Evolutionary conservation across 2,888 invertebrate species (phyloP).

Genomic region (Caenorhabditis angaria): DNA sequence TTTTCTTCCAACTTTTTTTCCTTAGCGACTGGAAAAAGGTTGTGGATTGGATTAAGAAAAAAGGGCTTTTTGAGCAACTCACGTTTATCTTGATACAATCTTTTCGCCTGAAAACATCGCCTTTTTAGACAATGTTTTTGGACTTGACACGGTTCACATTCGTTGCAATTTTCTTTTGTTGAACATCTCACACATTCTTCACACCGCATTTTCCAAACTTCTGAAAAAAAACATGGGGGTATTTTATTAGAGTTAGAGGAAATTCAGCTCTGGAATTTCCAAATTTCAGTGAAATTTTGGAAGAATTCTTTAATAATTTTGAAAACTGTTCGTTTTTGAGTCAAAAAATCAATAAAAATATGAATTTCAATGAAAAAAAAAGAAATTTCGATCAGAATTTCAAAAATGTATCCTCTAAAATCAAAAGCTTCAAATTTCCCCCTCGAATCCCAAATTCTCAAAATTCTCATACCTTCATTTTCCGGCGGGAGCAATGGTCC

Average conservation of each 20-base stretch:
- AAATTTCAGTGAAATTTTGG: not conserved
- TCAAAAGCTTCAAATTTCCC: too few relatives aligned
- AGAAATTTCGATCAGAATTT: too few relatives aligned
- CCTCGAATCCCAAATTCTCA: too few relatives aligned
- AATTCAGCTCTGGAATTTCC: too few relatives aligned
- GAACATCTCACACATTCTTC: slow-evolving; percentile 25
- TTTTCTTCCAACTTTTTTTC: slow-evolving; percentile 8
- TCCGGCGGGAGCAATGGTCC: not conserved
- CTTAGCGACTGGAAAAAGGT: slow-evolving; percentile 14
- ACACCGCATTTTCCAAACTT: slow-evolving; percentile 15
- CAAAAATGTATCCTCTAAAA: too few relatives aligned
- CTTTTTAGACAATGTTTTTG: slow-evolving; percentile 15
- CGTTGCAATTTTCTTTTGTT: slow-evolving; percentile 2
- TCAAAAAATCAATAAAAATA: too few relatives aligned
- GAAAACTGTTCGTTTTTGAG: too few relatives aligned
- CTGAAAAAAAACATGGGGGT: slow-evolving; percentile 12
- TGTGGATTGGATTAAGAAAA: not conserved
- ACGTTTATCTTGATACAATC: slow-evolving; percentile 25
- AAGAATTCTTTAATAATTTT: too few relatives aligned
- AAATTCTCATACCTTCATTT: not conserved
- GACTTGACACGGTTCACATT: slow-evolving; percentile 16
- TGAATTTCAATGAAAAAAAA: too few relatives aligned
- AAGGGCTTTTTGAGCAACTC: too few relatives aligned
- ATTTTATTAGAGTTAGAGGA: not conserved
- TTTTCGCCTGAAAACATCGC: slow-evolving; percentile 26